Conservation (phyloP, 2,113 vertebrate genomes). For the Macroglossus sobrinus region DNA sequence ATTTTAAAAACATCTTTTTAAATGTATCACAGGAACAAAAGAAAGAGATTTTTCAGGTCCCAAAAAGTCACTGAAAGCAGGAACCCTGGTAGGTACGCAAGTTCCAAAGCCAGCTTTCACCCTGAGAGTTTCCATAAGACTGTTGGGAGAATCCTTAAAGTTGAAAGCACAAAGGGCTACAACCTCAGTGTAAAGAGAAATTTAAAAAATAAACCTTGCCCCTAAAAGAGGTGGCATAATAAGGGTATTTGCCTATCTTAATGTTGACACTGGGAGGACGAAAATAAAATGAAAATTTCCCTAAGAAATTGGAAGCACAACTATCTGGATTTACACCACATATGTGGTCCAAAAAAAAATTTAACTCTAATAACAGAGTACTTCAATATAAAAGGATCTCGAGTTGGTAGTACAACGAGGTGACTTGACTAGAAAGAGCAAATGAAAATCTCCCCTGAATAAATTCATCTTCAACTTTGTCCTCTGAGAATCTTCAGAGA, state of each 20-base stretch:
- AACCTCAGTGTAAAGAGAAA: background rate
- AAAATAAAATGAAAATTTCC: background rate
- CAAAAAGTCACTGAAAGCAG: background rate
- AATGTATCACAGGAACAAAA: background rate
- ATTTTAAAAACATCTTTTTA: background rate
- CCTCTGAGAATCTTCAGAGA: background rate
- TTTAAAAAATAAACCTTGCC: background rate
- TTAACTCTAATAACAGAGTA: background rate
- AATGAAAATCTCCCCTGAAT: background rate
- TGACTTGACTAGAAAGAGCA: background rate
- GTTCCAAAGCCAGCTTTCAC: background rate
- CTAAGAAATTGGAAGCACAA: background rate
- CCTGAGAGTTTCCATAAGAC: background rate
- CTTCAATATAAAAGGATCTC: slow-evolving; percentile 13
- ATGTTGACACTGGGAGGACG: background rate
- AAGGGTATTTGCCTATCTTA: background rate
- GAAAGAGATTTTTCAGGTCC: background rate
- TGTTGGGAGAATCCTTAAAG: background rate
- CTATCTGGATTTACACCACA: background rate
- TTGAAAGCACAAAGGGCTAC: background rate
- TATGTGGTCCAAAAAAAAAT: background rate
- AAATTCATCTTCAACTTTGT: background rate
- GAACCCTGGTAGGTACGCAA: background rate
- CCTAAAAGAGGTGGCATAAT: background rate
- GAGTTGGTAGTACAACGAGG: background rate